Conservation (phyloP, 2,113 vertebrate species). For the Calyptommatus sinebrachiatus region DNA sequence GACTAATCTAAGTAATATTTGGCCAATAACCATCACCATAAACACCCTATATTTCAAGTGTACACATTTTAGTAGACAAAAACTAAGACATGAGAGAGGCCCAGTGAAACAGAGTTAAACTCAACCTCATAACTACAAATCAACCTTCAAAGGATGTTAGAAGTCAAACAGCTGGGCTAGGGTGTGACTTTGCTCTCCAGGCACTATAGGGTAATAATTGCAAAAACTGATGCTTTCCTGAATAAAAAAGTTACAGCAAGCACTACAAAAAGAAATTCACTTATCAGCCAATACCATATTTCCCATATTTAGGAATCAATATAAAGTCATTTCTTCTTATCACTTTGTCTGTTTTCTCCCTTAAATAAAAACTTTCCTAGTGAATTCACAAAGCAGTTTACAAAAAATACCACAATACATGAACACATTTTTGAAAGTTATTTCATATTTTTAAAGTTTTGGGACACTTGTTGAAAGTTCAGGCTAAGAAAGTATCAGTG, state of each 20-base stretch:
- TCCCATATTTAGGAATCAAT: not conserved
- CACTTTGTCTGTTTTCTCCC: not conserved
- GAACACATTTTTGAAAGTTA: not conserved
- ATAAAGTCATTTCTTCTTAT: not conserved
- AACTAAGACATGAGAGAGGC: slow-evolving; percentile 40
- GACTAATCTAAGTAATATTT: slow-evolving; percentile 31
- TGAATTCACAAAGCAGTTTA: not conserved
- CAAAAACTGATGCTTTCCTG: not conserved
- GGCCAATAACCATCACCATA: not conserved
- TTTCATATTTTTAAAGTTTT: too few species aligned
- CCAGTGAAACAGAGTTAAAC: slow-evolving; percentile 26
- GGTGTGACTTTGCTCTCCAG: not conserved
- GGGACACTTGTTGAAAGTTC: too few species aligned
- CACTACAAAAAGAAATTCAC: not conserved
- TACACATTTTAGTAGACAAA: slow-evolving; percentile 36
- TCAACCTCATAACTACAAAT: slow-evolving; percentile 21
- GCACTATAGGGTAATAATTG: not conserved
- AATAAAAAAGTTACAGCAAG: not conserved
- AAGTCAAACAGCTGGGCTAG: slow-evolving; percentile 43
- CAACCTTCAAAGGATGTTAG: slow-evolving; percentile 43
- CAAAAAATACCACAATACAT: not conserved
- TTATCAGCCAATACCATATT: not conserved
- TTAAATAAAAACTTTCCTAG: too few species aligned
- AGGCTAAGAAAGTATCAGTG: too few species aligned
- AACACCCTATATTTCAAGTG: slow-evolving; percentile 55